Evolutionary conservation across 2,888 invertebrate genomes (phyloP).

Genomic region (Aleiodes leptofemur): DNA sequence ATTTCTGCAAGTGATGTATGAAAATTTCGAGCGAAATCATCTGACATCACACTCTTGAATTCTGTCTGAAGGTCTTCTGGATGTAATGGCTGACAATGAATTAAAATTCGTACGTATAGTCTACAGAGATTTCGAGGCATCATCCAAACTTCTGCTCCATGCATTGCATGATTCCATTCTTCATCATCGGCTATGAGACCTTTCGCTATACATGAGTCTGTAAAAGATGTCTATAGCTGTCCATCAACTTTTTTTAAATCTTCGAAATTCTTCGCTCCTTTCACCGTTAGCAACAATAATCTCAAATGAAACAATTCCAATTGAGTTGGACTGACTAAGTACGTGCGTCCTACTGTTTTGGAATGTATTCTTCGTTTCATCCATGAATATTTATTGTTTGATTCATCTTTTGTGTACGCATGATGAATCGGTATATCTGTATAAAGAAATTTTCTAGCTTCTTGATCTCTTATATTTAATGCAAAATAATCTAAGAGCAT

Average conservation of each 20-base stretch:
- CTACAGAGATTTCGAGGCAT: slow-evolving; percentile 59
- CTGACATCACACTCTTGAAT: slow-evolving; percentile 43
- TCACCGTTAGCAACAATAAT: slow-evolving; percentile 60
- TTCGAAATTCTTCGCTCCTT: slow-evolving; percentile 60
- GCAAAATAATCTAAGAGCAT: slow-evolving; percentile 45
- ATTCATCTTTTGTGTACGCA: background rate
- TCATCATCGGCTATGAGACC: slow-evolving; percentile 62
- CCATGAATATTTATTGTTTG: slow-evolving; percentile 10
- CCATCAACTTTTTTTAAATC: slow-evolving; percentile 41
- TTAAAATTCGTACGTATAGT: slow-evolving; percentile 61
- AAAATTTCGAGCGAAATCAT: slow-evolving; percentile 37
- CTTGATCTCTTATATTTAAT: slow-evolving; percentile 36
- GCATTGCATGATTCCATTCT: slow-evolving; percentile 51
- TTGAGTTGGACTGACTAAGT: slow-evolving; percentile 59
- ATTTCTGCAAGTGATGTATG: too few species aligned
- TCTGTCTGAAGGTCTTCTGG: slow-evolving; percentile 32
- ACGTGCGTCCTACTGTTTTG: slow-evolving; percentile 59
- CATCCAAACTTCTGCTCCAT: slow-evolving; percentile 49
- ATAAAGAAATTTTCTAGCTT: slow-evolving; percentile 38
- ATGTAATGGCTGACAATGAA: slow-evolving; percentile 56
- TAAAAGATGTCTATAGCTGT: slow-evolving; percentile 51
- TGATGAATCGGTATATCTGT: slow-evolving; percentile 41
- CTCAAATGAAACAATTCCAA: slow-evolving; percentile 48
- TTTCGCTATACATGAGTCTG: slow-evolving; percentile 58
- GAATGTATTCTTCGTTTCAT: slow-evolving; percentile 43